A percentile compares a stretch with the other conserved stretches of the same genome.
Evolutionary conservation across 2,888 invertebrate species (phyloP).

Genomic region (Pyrgus malvae): DNA sequence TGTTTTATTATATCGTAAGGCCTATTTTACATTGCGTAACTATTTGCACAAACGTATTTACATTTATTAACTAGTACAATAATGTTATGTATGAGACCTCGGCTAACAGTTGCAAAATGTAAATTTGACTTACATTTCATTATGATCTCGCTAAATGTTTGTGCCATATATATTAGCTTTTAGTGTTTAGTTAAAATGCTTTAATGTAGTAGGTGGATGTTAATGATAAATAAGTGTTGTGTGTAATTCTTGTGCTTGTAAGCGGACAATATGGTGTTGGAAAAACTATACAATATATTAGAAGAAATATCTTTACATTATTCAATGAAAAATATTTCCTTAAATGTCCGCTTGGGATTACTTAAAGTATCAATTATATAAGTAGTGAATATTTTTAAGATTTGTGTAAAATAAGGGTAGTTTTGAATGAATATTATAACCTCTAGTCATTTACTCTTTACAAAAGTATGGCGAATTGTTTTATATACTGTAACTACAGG

Average conservation of each 20-base stretch:
- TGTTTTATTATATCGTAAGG: no score
- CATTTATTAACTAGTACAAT: no score
- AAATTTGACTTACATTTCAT: not conserved
- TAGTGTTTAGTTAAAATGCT: not conserved
- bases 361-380: not conserved
- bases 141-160: not conserved
- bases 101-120: not conserved
- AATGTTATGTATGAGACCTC: no score
- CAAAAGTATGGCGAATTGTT: not conserved
- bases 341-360: not conserved
- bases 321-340: no score
- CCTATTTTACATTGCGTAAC: no score
- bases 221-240: not conserved
- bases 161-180: not conserved
- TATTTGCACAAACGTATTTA: no score
- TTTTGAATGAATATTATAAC: slow-evolving; percentile 4
- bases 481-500: not conserved
- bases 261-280: no score
- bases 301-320: no score
- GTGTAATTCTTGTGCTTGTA: not conserved
- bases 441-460: slow-evolving; percentile 14
- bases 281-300: no score
- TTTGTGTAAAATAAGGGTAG: not conserved
- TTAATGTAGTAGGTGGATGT: not conserved
- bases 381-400: not conserved